These are phyloP conservation scores for Chiloscyllium plagiosum DNA, from an alignment of 2,113 vertebrate genomes.

Conservation along the genomic window DNA sequence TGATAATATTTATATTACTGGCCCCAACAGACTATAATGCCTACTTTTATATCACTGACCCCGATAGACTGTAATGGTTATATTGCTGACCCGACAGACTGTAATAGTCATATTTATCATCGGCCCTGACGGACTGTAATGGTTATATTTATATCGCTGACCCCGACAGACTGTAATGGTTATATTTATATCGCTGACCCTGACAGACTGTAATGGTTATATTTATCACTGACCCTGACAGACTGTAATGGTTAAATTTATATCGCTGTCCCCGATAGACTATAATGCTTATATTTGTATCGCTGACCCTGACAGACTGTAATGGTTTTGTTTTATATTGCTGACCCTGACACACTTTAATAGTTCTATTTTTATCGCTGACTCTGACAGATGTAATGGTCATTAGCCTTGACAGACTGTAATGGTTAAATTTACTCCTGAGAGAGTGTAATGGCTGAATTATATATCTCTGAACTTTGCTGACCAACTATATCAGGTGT, in stretches of 20 bases:
- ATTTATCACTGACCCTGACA: no score
- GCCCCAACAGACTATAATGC: neutral
- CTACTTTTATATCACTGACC: neutral
- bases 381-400: no score
- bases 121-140: neutral
- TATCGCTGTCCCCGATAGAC: no score
- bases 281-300: neutral
- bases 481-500: neutral
- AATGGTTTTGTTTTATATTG: neutral
- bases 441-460: neutral
- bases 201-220: no score
- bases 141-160: neutral
- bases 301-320: neutral
- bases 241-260: no score
- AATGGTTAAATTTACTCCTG: neutral
- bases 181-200: no score
- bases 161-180: neutral
- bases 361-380: no score
- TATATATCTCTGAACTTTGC: neutral
- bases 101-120: neutral
- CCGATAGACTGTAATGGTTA: neutral
- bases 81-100: neutral
- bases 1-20: neutral
- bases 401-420: neutral
- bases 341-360: neutral